These are phyloP conservation scores for Homalodisca vitripennis DNA, from an alignment of 1,140 invertebrate genomes.

Conservation along the genomic window DNA sequence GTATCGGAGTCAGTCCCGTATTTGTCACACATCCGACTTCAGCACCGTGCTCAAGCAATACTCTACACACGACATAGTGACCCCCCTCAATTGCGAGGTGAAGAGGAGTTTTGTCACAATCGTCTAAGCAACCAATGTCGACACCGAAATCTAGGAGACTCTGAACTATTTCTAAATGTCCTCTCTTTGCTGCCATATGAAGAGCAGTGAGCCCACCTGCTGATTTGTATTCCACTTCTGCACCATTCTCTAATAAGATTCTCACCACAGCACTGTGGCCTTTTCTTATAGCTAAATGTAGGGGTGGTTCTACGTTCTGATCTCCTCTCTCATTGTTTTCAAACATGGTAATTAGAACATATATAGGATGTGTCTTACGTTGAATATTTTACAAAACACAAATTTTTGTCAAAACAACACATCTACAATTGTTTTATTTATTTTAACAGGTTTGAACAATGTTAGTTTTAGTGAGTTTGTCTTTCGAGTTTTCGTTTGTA, in stretches of 20 bases:
- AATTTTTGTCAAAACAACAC: too few species aligned
- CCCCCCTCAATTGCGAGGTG: not conserved
- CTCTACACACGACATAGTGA: not conserved
- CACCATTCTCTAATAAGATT: not conserved
- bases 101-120: conserved; percentile 1
- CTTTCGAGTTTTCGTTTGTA: too few species aligned
- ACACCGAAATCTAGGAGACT: not conserved
- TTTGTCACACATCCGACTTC: not conserved
- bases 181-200: conserved; percentile 2
- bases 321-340: too few species aligned
- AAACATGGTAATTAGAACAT: too few species aligned
- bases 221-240: not conserved
- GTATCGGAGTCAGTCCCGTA: not conserved
- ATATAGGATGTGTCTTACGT: too few species aligned
- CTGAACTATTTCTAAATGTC: conserved; percentile 9
- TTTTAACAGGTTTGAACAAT: too few species aligned
- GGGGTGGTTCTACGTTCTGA: not conserved
- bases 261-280: not conserved
- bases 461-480: too few species aligned
- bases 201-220: conserved; percentile 5
- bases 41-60: not conserved
- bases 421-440: too few species aligned
- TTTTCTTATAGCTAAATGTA: conserved; percentile 12
- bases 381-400: too few species aligned
- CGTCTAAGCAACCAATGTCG: not conserved